Conservation (phyloP, 2,888 invertebrate genomes). For the Amiota minor region DNA sequence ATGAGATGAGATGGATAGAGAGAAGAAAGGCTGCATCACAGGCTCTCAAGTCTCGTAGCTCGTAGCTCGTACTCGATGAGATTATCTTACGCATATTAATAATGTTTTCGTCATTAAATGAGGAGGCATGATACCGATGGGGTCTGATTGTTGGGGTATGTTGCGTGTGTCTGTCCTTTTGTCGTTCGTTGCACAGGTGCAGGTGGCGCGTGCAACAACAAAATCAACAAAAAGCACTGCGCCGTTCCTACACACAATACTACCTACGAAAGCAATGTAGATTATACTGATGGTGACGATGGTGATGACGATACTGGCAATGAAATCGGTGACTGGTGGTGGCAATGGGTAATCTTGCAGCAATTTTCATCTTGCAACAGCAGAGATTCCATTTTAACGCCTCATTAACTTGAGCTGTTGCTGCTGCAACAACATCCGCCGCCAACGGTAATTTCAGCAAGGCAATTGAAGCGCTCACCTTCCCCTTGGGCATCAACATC, state of each 20-base stretch:
- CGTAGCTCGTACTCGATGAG: conserved; percentile 30
- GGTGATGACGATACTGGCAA: conserved; percentile 19
- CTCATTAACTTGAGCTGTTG: conserved; percentile 68
- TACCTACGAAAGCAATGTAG: conserved; percentile 37
- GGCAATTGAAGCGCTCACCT: too few species aligned
- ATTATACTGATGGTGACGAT: not conserved
- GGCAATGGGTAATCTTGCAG: conserved; percentile 29
- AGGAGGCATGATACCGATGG: conserved; percentile 11
- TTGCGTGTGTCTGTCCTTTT: too few species aligned
- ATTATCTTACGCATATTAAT: conserved; percentile 65
- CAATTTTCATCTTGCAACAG: conserved; percentile 41
- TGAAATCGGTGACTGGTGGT: conserved; percentile 30
- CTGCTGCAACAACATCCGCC: conserved; percentile 2
- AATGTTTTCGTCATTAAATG: conserved; percentile 63
- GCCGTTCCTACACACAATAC: conserved; percentile 28
- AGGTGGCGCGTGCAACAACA: conserved; percentile 45
- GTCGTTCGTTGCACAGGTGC: conserved; percentile 18
- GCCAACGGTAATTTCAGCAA: not conserved
- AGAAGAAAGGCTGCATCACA: too few species aligned
- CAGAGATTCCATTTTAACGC: conserved; percentile 69
- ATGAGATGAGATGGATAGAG: too few species aligned
- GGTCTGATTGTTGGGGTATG: too few species aligned
- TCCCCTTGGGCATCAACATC: too few species aligned
- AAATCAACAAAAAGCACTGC: conserved; percentile 38
- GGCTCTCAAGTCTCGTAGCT: not conserved